Conservation (phyloP, 2,888 invertebrate species). For the Agrenia bidenticulata region DNA sequence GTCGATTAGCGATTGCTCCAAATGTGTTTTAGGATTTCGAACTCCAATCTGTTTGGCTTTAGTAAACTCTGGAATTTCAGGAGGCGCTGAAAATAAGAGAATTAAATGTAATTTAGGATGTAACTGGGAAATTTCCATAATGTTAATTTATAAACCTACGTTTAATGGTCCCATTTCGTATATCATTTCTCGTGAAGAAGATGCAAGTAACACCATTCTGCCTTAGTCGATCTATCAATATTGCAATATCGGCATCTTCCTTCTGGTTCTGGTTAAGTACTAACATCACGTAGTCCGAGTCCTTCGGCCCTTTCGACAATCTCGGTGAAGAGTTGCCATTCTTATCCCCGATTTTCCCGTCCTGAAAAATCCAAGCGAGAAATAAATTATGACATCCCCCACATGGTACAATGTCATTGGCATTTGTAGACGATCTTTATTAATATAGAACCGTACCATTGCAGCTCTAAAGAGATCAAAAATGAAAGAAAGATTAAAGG, state of each 20-base stretch:
- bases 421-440: too few relatives aligned
- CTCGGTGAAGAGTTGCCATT: constrained; percentile 6
- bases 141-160: too few relatives aligned
- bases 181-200: constrained; percentile 40
- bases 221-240: constrained; percentile 47
- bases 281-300: constrained; percentile 22
- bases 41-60: too few relatives aligned
- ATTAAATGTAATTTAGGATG: too few relatives aligned
- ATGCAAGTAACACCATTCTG: constrained; percentile 50
- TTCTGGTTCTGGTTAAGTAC: constrained; percentile 48
- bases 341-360: background rate
- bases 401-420: too few relatives aligned
- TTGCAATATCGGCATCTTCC: constrained; percentile 49
- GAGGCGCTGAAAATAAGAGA: too few relatives aligned
- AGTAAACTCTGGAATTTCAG: too few relatives aligned
- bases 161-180: constrained; percentile 24
- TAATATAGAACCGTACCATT: background rate
- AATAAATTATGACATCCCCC: too few relatives aligned
- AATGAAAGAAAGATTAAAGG: background rate
- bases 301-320: constrained; percentile 25
- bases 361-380: background rate
- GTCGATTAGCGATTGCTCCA: too few relatives aligned
- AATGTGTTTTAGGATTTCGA: too few relatives aligned
- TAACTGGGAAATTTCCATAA: too few relatives aligned
- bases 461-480: constrained; percentile 10